phyloP scores from a whole-genome alignment of 2,797 vertebrate genomes.

The Pitangus sulphuratus region DNA sequence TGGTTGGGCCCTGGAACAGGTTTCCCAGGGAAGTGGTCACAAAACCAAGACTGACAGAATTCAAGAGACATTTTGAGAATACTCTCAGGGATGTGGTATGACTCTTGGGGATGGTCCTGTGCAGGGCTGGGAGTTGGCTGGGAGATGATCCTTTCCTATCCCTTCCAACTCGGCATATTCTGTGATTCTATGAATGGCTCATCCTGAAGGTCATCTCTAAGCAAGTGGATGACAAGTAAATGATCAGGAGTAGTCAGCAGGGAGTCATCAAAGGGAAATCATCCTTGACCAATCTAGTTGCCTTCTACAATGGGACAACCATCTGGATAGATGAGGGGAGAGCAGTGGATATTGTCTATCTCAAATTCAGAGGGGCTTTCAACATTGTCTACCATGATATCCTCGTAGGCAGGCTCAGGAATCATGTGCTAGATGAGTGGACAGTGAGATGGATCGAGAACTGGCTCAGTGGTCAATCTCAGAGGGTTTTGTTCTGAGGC shows the following conservation, averaged over 20 bases:
- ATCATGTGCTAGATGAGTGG: background rate
- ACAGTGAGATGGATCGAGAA: background rate
- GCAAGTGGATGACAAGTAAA: background rate
- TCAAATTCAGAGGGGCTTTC: background rate
- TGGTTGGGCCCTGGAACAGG: background rate
- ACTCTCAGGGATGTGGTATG: background rate
- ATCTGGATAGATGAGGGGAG: background rate
- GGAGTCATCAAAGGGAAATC: background rate
- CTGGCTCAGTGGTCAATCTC: background rate
- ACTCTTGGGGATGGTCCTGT: background rate
- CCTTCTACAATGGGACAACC: background rate
- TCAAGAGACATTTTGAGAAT: background rate
- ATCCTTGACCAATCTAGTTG: background rate
- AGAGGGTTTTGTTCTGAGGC: background rate
- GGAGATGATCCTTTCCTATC: background rate
- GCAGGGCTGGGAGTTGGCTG: background rate
- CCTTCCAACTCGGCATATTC: background rate
- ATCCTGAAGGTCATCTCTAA: background rate
- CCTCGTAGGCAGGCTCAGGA: background rate
- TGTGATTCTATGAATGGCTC: background rate
- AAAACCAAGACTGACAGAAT: background rate
- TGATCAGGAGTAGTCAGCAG: background rate
- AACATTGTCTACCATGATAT: background rate
- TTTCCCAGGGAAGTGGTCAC: background rate
- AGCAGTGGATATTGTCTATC: background rate